Base-by-base conservation (phyloP, 2,797 vertebrate species). In the Limnodromus scolopaceus region DNA sequence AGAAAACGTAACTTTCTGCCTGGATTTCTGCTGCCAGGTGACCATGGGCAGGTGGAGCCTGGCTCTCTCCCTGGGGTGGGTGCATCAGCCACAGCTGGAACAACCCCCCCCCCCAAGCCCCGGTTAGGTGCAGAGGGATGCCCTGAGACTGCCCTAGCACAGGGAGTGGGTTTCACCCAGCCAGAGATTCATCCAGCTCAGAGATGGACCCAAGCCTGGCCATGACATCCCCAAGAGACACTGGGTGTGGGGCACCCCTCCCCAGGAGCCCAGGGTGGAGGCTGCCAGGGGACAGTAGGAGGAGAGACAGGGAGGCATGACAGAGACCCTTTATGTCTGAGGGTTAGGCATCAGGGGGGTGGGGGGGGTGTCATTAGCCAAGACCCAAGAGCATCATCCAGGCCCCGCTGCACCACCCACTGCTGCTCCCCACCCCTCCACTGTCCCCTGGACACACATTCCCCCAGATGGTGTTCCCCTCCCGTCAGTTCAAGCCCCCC, bases 101-200 rank as follows among this genome's bases (percentile, higher is more conserved):
- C 1, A 2, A 49, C 5, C 3, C 11, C 41, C 16, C 6, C 4
- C 4, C 7, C 39, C 13, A 32, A 24, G 24, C 6, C 32, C 14
- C 28, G 27, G 28, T 20, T 1, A 9, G 18, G 10, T 39, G 48
- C n/a, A 78, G 66, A 76, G 25, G 46, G 25, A 16, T 22, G 75
- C 22, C 43, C 82, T 77, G n/a, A 77, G 66, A 48, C 36, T 74
- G 28, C n/a, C 55, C n/a, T 38, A 28, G 16, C 9, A 11, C 3
- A 1, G 51, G 11, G 22, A 88, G 46, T 17, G 30, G 20, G 12
- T 92, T 89, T 76, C 34, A 61, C 38, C 13, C 54, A 61, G 25
- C 2, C n/a, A 71, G 32, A 51, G 51, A 32, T 30, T 64, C 16
- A 61, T 12, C 25, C 32, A 41, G 0, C 57, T 71, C 61, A 38